These are phyloP conservation scores for Paralichthys olivaceus DNA, from an alignment of 2,113 vertebrate genomes.

Conservation along the genomic window DNA sequence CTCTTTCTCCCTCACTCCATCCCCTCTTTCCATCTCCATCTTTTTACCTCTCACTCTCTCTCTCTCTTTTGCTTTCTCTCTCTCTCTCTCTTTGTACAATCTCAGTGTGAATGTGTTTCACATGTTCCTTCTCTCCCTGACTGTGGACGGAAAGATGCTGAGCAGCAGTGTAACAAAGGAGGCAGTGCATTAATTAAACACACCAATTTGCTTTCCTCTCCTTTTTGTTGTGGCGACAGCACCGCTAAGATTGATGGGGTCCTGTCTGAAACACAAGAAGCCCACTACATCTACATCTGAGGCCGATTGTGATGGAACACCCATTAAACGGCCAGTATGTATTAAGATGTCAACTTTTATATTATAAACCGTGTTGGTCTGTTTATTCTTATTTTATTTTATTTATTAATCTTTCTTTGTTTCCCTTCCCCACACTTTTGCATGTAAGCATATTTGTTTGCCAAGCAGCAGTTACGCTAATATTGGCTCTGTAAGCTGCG, in stretches of 20 bases:
- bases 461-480: conserved; percentile 9
- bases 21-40: conserved; percentile 34
- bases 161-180: conserved; percentile 80
- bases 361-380: conserved; percentile 71
- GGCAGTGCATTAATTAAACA: conserved; percentile 86
- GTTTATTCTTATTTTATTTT: conserved; percentile 64
- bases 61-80: not conserved
- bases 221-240: conserved; percentile 79
- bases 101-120: conserved; percentile 67
- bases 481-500: conserved; percentile 3
- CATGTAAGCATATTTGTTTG: conserved; percentile 52
- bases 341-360: conserved; percentile 81
- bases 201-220: conserved; percentile 84
- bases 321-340: conserved; percentile 79
- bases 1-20: conserved; percentile 7
- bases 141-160: conserved; percentile 82
- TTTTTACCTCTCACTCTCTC: conserved; percentile 44
- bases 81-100: conserved; percentile 15
- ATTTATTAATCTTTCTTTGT: conserved; percentile 47
- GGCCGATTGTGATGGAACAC: conserved; percentile 84
- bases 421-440: conserved; percentile 1
- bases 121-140: conserved; percentile 50
- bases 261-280: conserved; percentile 72
- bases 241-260: conserved; percentile 83
- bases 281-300: conserved; percentile 82